Conservation (phyloP, 2,888 invertebrate genomes). For the Amphiduros pacificus region DNA sequence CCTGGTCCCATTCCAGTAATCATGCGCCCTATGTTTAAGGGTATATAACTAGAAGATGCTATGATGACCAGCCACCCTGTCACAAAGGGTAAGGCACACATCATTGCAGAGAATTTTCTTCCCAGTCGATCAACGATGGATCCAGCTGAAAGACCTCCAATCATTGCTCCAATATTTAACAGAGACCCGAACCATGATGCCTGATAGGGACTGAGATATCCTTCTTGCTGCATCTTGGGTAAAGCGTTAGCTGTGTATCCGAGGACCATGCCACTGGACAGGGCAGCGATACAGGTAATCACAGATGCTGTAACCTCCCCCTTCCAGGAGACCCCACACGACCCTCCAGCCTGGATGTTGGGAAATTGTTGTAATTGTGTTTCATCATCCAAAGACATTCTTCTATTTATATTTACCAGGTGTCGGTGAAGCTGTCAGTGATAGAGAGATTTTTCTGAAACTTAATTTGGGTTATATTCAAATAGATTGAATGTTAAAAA, state of each 20-base stretch:
- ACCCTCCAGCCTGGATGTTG: too few relatives aligned
- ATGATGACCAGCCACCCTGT: background rate
- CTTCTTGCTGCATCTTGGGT: background rate
- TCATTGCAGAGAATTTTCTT: background rate
- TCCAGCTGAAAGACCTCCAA: background rate
- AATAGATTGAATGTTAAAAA: too few relatives aligned
- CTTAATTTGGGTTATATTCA: too few relatives aligned
- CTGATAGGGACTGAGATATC: background rate
- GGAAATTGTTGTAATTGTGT: too few relatives aligned
- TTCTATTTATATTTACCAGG: too few relatives aligned
- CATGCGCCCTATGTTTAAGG: background rate
- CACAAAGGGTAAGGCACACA: background rate
- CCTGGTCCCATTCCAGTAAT: background rate
- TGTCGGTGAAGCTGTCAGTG: too few relatives aligned
- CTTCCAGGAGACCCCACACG: too few relatives aligned
- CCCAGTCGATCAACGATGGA: background rate
- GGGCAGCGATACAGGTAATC: slow-evolving; percentile 2
- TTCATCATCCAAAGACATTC: too few relatives aligned
- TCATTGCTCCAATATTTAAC: background rate
- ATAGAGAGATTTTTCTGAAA: too few relatives aligned
- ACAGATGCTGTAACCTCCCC: too few relatives aligned
- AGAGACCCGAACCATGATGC: background rate
- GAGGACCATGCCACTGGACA: slow-evolving; percentile 2
- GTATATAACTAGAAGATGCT: background rate
- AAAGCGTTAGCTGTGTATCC: slow-evolving; percentile 6